Percentiles rank a stretch among this genome's conserved stretches.
These are phyloP conservation scores for Platyscapa corneri DNA, from an alignment of 1,140 invertebrate species.

Conservation along the genomic window DNA sequence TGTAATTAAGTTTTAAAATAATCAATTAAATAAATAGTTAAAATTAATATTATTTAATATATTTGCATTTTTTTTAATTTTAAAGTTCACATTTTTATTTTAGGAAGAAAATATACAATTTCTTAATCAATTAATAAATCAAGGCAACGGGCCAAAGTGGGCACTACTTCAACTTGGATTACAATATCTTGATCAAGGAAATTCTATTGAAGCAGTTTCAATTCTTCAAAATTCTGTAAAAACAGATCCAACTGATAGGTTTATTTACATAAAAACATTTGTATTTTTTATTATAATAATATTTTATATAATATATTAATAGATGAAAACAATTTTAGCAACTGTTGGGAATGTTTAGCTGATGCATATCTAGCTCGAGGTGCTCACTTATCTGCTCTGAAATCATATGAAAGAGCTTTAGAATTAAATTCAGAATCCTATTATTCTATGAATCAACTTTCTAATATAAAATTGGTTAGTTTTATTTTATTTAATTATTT, in stretches of 20 bases:
- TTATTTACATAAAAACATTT: slow-evolving; percentile 51
- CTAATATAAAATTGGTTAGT: slow-evolving; percentile 82
- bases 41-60: background rate
- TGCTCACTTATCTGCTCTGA: slow-evolving; percentile 88
- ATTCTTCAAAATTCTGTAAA: slow-evolving; percentile 85
- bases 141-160: slow-evolving; percentile 80
- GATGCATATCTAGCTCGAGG: slow-evolving; percentile 90
- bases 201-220: slow-evolving; percentile 83
- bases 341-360: slow-evolving; percentile 89
- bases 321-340: slow-evolving; percentile 67
- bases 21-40: slow-evolving; percentile 5
- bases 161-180: slow-evolving; percentile 87
- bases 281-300: background rate
- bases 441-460: slow-evolving; percentile 88
- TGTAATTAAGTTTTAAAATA: background rate
- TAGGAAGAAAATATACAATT: slow-evolving; percentile 82
- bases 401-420: slow-evolving; percentile 87
- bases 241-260: slow-evolving; percentile 81
- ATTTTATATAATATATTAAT: slow-evolving; percentile 8
- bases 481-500: background rate
- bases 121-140: slow-evolving; percentile 77
- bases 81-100: no score
- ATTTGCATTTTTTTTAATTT: background rate
- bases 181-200: slow-evolving; percentile 82
- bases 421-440: slow-evolving; percentile 80